Conservation (phyloP, 2,888 invertebrate genomes). For the Hymenopus coronatus region DNA sequence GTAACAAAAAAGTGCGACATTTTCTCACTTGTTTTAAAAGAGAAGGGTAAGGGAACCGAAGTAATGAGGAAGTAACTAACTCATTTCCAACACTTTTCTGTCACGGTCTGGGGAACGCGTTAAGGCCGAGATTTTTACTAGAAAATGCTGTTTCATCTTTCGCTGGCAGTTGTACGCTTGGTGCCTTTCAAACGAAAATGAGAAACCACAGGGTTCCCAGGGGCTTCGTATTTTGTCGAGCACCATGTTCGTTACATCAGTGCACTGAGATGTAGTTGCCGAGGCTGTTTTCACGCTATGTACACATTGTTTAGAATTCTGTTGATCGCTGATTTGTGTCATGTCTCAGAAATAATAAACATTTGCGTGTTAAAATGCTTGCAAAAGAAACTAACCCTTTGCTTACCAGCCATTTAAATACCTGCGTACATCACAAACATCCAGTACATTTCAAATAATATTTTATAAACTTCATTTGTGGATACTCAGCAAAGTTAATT, state of each 20-base stretch:
- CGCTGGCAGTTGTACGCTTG: background rate
- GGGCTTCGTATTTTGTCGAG: background rate
- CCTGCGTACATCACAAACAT: too few species aligned
- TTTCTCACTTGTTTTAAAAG: background rate
- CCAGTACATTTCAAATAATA: too few species aligned
- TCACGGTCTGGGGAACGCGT: background rate
- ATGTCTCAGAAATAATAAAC: too few species aligned
- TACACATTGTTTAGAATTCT: background rate
- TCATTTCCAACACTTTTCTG: background rate
- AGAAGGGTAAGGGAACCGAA: background rate
- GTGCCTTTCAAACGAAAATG: background rate
- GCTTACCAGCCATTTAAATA: too few species aligned
- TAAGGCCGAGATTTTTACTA: background rate
- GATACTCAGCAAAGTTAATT: too few species aligned
- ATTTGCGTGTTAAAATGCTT: too few species aligned
- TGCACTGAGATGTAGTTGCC: background rate
- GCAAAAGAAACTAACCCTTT: too few species aligned
- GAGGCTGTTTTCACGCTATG: background rate
- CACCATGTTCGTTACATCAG: background rate
- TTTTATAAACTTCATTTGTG: too few species aligned
- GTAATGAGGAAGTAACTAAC: background rate
- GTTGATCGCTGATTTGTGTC: too few species aligned
- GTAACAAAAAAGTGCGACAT: background rate
- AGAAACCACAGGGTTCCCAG: background rate
- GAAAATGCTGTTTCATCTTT: background rate